A percentile compares a stretch with the other conserved stretches of the same genome.
Evolutionary conservation across 1,140 invertebrate genomes (phyloP).

Genomic region (Pseudomyrmex pallidus): DNA sequence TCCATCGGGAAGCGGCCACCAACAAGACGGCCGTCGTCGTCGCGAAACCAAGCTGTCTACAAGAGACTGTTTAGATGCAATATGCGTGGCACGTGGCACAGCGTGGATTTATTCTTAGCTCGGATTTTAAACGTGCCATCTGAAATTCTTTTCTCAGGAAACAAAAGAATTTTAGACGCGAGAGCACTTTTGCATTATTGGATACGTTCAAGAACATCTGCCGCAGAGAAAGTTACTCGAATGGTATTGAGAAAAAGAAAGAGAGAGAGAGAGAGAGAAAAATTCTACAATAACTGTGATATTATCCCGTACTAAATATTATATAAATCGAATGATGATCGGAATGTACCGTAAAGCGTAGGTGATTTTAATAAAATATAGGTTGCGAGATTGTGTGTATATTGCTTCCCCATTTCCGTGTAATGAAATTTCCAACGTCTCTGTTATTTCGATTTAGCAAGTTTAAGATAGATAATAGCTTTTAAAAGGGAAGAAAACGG

Average conservation of each 20-base stretch:
- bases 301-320: background rate
- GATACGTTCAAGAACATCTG: background rate
- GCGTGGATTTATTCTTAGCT: conserved; percentile 65
- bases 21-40: background rate
- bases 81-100: conserved; percentile 67
- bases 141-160: conserved; percentile 50
- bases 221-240: background rate
- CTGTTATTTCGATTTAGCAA: conserved; percentile 22
- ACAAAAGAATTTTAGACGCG: conserved; percentile 43
- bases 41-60: conserved; percentile 62
- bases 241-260: no score
- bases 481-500: conserved; percentile 6
- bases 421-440: background rate
- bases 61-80: conserved; percentile 47
- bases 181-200: background rate
- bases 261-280: no score
- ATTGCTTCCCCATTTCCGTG: background rate
- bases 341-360: background rate
- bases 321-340: background rate
- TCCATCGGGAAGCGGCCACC: no score
- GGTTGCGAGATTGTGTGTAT: background rate
- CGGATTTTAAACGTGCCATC: conserved; percentile 29
- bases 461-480: conserved; percentile 23
- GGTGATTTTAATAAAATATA: background rate
- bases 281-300: no score